phyloP scores from a whole-genome alignment of 37 sponge, comb jelly and placozoan species.

The Lycopodina hypogea region DNA sequence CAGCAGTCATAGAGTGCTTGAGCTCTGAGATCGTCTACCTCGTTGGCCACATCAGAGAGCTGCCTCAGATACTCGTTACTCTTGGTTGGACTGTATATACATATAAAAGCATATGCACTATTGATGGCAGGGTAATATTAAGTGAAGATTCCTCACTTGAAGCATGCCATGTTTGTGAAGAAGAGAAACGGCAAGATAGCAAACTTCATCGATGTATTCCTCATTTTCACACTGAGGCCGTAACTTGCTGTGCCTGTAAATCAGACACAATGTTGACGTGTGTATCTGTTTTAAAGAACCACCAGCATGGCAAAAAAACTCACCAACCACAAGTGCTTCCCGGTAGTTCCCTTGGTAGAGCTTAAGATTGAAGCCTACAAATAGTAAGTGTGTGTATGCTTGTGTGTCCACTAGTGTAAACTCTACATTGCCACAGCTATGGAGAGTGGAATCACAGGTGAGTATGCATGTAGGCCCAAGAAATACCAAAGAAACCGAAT shows the following conservation, averaged over 20 bases:
- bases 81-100: neutral
- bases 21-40: slow-evolving; percentile 67
- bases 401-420: slow-evolving; percentile 52
- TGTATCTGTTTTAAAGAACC: too few relatives aligned
- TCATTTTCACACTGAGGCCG: slow-evolving; percentile 30
- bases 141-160: slow-evolving; percentile 2
- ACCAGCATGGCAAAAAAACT: neutral
- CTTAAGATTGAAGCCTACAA: slow-evolving; percentile 49
- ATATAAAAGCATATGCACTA: neutral
- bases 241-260: slow-evolving; percentile 32
- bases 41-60: slow-evolving; percentile 42
- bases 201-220: slow-evolving; percentile 51
- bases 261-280: neutral
- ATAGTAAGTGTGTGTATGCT: slow-evolving; percentile 50
- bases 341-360: slow-evolving; percentile 53
- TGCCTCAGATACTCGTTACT: slow-evolving; percentile 36
- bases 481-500: too few relatives aligned
- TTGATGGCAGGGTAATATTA: neutral
- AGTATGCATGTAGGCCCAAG: too few relatives aligned
- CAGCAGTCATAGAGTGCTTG: slow-evolving; percentile 63
- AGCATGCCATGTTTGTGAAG: slow-evolving; percentile 12
- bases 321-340: slow-evolving; percentile 43
- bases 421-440: slow-evolving; percentile 37
- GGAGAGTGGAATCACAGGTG: too few relatives aligned
- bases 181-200: slow-evolving; percentile 44